Base-by-base conservation (phyloP, 1,140 invertebrate species). In the Caenorhabditis brenneri region DNA sequence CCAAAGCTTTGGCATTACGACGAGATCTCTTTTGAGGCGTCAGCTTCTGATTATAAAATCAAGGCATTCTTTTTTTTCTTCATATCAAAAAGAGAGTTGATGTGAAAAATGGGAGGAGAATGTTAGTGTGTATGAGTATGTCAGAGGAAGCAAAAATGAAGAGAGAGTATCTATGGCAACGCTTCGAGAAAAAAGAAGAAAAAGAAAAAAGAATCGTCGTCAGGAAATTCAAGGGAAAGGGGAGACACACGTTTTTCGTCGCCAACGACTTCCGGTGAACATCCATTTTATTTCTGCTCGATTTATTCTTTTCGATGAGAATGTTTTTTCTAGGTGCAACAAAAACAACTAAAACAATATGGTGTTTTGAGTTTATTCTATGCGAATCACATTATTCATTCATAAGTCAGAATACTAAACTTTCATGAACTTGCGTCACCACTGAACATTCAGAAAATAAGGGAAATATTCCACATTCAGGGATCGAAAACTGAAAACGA, bases 91-190 rank as follows among this genome's bases (percentile, higher is more conserved):
- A 42, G 33, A 31, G 22, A 15, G 19, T 42, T 42, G 15, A 42
- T 39, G n/a, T 3, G 22, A 74, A 42, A 46, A 42, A 22, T 7
- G n/a, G 65, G 65, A 74, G 29, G 65, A 74, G 36, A 12, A 31
- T 39, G 60, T 36, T 27, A 42, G 36, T 42, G 65, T 22, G 36
- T 42, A 36, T 74, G 65, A 42, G 36, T 36, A 74, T 74, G 36
- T 74, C 7, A 19, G n/a, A 16, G 19, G 27, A 42, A 36, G 24
- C 1, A 36, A 65, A 42, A 42, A 74, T 19, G 24, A 74, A 31
- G 36, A 74, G 31, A 65, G 36, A 74, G 65, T 74, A 74, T 74
- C 65, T 74, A 74, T 74, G 65, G 65, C 36, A 74, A 74, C 65
- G 65, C 65, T 42, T 65, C 9, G 9, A 46, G 42, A 16, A 51